Evolutionary conservation across 2,113 vertebrate genomes (phyloP), one percentile per base, ranked within the genome.

Genomic region (Thalassoma bifasciatum): DNA sequence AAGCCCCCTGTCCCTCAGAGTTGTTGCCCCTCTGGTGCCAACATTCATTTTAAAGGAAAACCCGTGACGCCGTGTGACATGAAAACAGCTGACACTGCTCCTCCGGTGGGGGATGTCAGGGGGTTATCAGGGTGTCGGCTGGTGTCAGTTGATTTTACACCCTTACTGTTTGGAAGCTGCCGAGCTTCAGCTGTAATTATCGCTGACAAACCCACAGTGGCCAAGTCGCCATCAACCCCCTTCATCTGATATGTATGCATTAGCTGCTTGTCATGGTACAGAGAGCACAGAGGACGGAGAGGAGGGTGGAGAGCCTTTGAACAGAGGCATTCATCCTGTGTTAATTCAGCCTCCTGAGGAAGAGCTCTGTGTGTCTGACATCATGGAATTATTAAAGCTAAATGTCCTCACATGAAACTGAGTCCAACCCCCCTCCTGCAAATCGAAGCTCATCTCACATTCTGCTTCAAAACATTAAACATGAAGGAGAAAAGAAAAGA

Each of bases 131-230:
- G 44, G 44, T n/a, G 44, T 47, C 19, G 19, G 44, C 44, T 47
- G 44, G 17, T 47, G 44, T 47, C 44, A 47, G 44, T 5, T 47
- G 16, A 64, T 16, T 47, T 62, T 24, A 47, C 10, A 19, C 10
- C 54, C 68, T 58, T 66, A 77, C 72, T 64, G 64, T 53, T 38
- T 65, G 16, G 6, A 40, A 61, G 36, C 74, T 42, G 38, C 54
- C 5, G 44, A n/a, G 44, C 19, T 56, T 79, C 56, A 50, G 40
- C n/a, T 22, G 60, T 80, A 77, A 65, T 62, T 83, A 72, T 69
- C 63, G 13, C 36, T 49, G 75, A 70, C 53, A 66, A 47, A 24
- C 69, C 36, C 34, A 17, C 51, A 14, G 46, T 14, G 47, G 42
- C 42, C 5, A 14, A 44, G 42, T 14, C 42, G 30, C 46, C 13